These are phyloP conservation scores for Leptinotarsa tumamoca DNA, from an alignment of 2,888 invertebrate genomes.

Conservation along the genomic window DNA sequence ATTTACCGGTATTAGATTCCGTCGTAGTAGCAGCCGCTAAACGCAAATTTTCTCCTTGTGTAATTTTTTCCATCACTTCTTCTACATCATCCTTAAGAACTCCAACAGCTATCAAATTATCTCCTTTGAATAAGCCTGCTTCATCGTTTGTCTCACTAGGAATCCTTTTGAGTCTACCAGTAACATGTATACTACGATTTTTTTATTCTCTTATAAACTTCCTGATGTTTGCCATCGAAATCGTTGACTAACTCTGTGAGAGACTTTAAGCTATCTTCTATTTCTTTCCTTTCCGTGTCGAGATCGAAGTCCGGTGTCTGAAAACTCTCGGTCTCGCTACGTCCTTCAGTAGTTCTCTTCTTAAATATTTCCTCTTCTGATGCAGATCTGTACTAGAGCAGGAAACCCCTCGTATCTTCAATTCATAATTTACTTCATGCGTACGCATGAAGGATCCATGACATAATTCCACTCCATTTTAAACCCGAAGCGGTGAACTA, in stretches of 20 bases:
- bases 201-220: conserved; percentile 12
- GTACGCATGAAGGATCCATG: background rate
- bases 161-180: conserved; percentile 2
- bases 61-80: conserved; percentile 11
- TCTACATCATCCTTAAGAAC: conserved; percentile 11
- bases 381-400: background rate
- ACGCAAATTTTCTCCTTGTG: background rate
- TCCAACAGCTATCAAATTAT: background rate
- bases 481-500: background rate
- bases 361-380: background rate
- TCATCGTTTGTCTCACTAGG: background rate
- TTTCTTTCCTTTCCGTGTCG: background rate
- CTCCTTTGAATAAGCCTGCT: background rate
- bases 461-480: background rate
- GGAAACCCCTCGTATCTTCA: background rate
- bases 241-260: conserved; percentile 16
- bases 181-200: background rate
- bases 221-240: conserved; percentile 23
- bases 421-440: background rate
- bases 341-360: background rate
- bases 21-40: background rate
- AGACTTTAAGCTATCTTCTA: background rate
- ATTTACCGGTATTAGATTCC: background rate
- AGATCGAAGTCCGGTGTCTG: background rate
- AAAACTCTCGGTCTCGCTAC: background rate